Evolutionary conservation across 2,797 vertebrate species (phyloP).

Genomic region (Macropodus opercularis): DNA sequence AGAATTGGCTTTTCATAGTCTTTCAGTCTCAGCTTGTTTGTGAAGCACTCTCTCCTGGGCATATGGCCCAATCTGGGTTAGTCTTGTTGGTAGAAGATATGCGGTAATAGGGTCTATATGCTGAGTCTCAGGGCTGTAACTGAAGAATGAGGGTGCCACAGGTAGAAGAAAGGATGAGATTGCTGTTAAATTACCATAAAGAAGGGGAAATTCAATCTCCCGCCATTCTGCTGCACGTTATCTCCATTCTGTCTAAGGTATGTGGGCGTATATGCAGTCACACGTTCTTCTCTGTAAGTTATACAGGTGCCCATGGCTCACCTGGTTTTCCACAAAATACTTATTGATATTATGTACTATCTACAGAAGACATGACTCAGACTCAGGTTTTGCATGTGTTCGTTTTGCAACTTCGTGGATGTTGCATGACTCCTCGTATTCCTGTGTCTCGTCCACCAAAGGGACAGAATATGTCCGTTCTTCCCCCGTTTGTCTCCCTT

Average conservation of each 20-base stretch:
- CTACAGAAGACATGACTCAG: too few relatives aligned
- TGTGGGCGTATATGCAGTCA: slow-evolving; percentile 33
- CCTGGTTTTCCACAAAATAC: too few relatives aligned
- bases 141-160: slow-evolving; percentile 6
- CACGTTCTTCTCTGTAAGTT: slow-evolving; percentile 32
- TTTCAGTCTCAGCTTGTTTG: slow-evolving; percentile 16
- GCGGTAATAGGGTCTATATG: slow-evolving; percentile 11
- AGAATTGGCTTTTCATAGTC: slow-evolving; percentile 15
- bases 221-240: slow-evolving; percentile 25
- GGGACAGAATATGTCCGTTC: slow-evolving; percentile 50
- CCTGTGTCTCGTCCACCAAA: slow-evolving; percentile 43
- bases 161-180: slow-evolving; percentile 41
- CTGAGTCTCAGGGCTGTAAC: slow-evolving; percentile 22
- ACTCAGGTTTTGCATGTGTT: too few relatives aligned
- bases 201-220: slow-evolving; percentile 49
- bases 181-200: slow-evolving; percentile 49
- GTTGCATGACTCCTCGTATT: slow-evolving; percentile 28
- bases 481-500: slow-evolving; percentile 70
- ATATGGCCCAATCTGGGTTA: slow-evolving; percentile 9
- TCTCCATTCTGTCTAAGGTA: slow-evolving; percentile 29
- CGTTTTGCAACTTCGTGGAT: too few relatives aligned
- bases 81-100: slow-evolving; percentile 40
- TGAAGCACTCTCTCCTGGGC: slow-evolving; percentile 6
- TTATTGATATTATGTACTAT: too few relatives aligned
- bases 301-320: slow-evolving; percentile 40